Evolutionary conservation across 2,797 vertebrate genomes (phyloP), one percentile per base, ranked within the genome.

Genomic region (Helicolenus hilgendorfi): DNA sequence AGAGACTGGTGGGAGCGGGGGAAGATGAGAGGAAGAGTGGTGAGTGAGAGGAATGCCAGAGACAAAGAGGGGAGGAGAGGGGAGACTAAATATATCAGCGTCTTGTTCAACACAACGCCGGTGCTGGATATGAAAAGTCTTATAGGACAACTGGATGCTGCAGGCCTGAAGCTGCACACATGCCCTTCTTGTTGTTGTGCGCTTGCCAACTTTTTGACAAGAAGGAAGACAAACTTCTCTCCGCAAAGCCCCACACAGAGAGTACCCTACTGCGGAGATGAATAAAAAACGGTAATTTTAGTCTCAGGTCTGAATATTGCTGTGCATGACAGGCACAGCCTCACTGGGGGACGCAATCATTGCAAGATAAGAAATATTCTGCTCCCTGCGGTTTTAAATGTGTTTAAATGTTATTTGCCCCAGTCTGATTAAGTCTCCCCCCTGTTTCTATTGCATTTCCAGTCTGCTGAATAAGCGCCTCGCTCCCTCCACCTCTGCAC

Each of bases 21-120:
- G 83, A 83, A 84, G 88, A 92, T 87, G 86, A 93, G 92, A 88
- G 88, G 85, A 89, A 88, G 88, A 88, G 90, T 87, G 89, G 80
- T 85, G 91, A 95, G 90, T 84, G 94, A 95, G 84, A 92, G 92
- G 94, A 95, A 96, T 95, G 89, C 89, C 79, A 49, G 82, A 93
- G 84, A 92, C 90, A 94, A 93, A 90, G 83, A 89, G 64, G 71
- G 59, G 84, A 71, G 79, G 67, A 83, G 70, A 81, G 83, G 67
- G 71, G 60, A 80, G 49, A 87, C 84, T 78, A 79, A 88, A 93
- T 87, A 89, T 82, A 93, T 92, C 83, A 81, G 73, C 15, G 65
- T 83, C 91, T 79, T 81, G 79, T 81, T 93, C 76, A 64, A 89
- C 82, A 79, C 31, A 72, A 75, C 72, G 22, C 60, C 3, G 68